A percentile compares a stretch with the other conserved stretches of the same genome.
phyloP scores from a whole-genome alignment of 1,140 invertebrate genomes.

The Diachasma alloeum region DNA sequence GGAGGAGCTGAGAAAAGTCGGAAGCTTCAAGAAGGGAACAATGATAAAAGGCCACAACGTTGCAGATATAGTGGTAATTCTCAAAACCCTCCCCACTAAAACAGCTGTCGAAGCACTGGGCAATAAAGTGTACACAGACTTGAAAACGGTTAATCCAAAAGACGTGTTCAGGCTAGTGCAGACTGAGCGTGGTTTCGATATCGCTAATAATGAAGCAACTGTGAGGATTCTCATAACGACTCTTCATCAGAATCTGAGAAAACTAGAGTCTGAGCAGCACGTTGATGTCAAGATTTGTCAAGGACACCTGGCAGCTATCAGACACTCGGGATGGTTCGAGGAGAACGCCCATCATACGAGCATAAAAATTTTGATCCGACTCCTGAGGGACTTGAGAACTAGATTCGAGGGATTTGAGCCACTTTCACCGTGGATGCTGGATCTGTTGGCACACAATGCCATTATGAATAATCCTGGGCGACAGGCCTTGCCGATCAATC shows the following conservation, averaged over 20 bases:
- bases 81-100: constrained; percentile 97
- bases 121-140: constrained; percentile 82
- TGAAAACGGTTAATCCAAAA: constrained; percentile 70
- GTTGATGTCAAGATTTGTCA: constrained; percentile 63
- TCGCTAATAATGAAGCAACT: constrained; percentile 81
- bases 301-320: constrained; percentile 89
- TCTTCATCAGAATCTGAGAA: constrained; percentile 90
- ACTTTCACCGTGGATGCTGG: constrained; percentile 95
- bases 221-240: constrained; percentile 93
- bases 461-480: constrained; percentile 96
- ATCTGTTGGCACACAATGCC: constrained; percentile 93
- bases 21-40: constrained; percentile 97
- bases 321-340: constrained; percentile 97
- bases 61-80: constrained; percentile 95
- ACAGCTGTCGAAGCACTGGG: constrained; percentile 92
- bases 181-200: constrained; percentile 85
- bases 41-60: constrained; percentile 95
- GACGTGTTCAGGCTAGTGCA: constrained; percentile 71
- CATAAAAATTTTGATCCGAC: constrained; percentile 93
- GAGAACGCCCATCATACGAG: constrained; percentile 98
- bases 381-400: constrained; percentile 88
- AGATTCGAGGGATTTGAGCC: constrained; percentile 91
- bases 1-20: constrained; percentile 94
- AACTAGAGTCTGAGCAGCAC: constrained; percentile 84
- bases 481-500: constrained; percentile 91